Base-by-base conservation (phyloP, 2,888 invertebrate species). In the Drosophila nr. fundita region DNA sequence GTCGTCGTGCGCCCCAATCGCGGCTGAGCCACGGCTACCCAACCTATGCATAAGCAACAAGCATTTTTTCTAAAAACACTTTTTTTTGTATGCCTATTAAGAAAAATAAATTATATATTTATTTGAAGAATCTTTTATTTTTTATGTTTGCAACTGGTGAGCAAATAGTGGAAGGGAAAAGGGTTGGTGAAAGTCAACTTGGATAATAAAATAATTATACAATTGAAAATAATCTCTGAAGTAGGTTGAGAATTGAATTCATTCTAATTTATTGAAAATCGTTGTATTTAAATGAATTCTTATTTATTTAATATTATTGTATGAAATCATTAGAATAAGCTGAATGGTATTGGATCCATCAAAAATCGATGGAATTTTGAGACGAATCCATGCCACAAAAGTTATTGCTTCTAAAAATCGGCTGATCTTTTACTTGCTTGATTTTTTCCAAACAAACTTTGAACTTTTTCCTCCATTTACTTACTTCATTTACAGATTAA, bases 1-100 rank as follows among this genome's bases (percentile, higher is more conserved):
- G n/a, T 80, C 45, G 73, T 87, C 0, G 61, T 87, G 21, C 87
- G 88, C 24, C 86, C 86, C 48, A 85, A 82, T 65, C 86, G 80
- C 62, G 89, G 89, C 18, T 85, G 32, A 75, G 32, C 21, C 18
- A 2, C n/a, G 36, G 13, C 30, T 8, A n/a, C 11, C 60, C 53
- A 53, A 49, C 2, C 18, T 36, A 30, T 30, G n/a, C 8, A 24
- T 59, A 67, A 49, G 45, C 21, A 57, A 24, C 13, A 55, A 29
- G 11, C 30, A 5, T 55, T 60, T 76, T 68, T 72, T 66, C 59
- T 18, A 57, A 30, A 63, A 55, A 58, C 32, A 21, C 42, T 65
- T 74, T 78, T 78, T 75, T 71, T 67, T 34, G 27, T 40, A 29
- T 4, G 15, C 13, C 32, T 42, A 36, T 58, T 54, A 54, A 68